Percentiles rank a stretch among this genome's conserved stretches.
Evolutionary conservation across 2,797 vertebrate species (phyloP).

Genomic region (Ciconia nigra): DNA sequence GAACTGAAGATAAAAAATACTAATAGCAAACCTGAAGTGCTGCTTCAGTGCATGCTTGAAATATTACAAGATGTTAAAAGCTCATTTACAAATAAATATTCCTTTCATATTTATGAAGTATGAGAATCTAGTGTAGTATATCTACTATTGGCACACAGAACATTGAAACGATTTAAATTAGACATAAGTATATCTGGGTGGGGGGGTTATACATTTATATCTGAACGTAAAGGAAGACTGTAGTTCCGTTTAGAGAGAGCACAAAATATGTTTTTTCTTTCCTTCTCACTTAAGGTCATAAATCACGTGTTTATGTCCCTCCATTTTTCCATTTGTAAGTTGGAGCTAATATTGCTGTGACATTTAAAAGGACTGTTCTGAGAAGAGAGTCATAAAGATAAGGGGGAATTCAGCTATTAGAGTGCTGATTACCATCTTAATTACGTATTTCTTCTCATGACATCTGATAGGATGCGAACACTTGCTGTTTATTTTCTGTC

Average conservation of each 20-base stretch:
- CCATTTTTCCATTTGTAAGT: not conserved
- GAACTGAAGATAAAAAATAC: not conserved
- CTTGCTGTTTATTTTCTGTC: not conserved
- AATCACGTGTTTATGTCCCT: not conserved
- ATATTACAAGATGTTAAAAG: slow-evolving; percentile 24
- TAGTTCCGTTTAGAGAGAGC: not conserved
- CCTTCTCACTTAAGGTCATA: not conserved
- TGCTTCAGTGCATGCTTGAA: not conserved
- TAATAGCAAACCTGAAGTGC: not conserved
- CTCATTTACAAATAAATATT: slow-evolving; percentile 31
- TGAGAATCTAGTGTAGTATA: not conserved
- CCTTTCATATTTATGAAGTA: not conserved
- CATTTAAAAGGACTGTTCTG: slow-evolving; percentile 19
- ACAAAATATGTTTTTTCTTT: not conserved
- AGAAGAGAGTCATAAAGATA: slow-evolving; percentile 9
- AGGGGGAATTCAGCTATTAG: not conserved
- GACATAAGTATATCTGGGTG: not conserved
- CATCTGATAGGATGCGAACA: not conserved
- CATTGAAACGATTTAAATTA: not conserved
- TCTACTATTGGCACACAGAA: not conserved
- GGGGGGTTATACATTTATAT: not conserved
- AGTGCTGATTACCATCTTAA: not conserved
- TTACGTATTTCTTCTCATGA: slow-evolving; percentile 38
- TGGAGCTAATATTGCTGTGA: slow-evolving; percentile 1
- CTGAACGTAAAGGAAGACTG: not conserved